Base-by-base conservation (phyloP, 2,888 invertebrate species). In the Perizoma affinitatum region DNA sequence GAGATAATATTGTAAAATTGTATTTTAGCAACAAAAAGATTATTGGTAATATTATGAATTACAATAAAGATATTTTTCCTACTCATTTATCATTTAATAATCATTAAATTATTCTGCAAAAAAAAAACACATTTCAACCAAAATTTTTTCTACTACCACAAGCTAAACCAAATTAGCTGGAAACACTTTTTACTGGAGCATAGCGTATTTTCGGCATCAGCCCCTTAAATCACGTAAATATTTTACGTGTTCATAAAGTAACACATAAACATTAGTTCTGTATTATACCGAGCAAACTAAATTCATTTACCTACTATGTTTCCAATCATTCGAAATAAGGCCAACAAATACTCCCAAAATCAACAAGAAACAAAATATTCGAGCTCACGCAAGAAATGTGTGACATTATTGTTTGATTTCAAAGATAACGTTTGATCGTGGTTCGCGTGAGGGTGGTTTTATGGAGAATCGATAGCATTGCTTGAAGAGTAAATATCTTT, bases 401-500 rank as follows among this genome's bases (percentile, higher is more conserved):
- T 63, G 50, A 59, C 52, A 63, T 63, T 55, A 63, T 34, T 4
- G 58, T 44, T 38, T 64, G 60, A 60, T 64, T 56, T 36, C 44
- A n/a, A 48, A 56, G 59, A 63, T 54, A 60, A 10, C 36, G 43
- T 45, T 54, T 57, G 44, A 57, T 63, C 40, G 55, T 33, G 35
- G 56, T 36, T 70, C 36, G 66, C 68, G 70, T 70, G 68, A 44
- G 60, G 54, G 50, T 54, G 58, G 63, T 67, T 68, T 64, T 59
- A 67, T 68, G 58, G 55, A 33, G 53, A 70, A 70, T 70, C 70
- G 64, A 70, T 65, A 61, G 55, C 10, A 59, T 57, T 54, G 6
- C 33, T 45, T 7, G 5, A 54, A 54, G 57, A 45, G 44, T 44
- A 43, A 35, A 43, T 11, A 34, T 4, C 11, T 47, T 9, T 38